Percentiles rank a stretch among this genome's conserved stretches.
These are phyloP conservation scores for Trichogramma evanescens DNA, from an alignment of 2,888 invertebrate species.

Conservation along the genomic window DNA sequence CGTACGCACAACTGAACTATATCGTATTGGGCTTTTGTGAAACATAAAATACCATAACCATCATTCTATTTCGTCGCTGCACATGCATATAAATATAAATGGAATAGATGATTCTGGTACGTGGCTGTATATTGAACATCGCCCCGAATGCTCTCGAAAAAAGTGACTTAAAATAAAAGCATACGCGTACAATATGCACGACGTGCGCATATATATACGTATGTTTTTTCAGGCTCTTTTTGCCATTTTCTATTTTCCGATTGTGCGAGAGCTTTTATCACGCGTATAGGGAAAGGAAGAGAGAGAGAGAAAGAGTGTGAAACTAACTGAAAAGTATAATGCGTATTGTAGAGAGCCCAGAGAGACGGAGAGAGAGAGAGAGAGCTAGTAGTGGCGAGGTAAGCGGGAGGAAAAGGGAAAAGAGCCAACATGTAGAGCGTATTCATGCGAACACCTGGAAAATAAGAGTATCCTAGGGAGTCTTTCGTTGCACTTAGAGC, in stretches of 20 bases:
- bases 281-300: neutral
- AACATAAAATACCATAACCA: constrained; percentile 17
- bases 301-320: neutral
- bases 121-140: too few relatives aligned
- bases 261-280: constrained; percentile 19
- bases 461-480: constrained; percentile 6
- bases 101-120: too few relatives aligned
- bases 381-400: too few relatives aligned
- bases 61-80: constrained; percentile 16
- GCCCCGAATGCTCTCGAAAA: too few relatives aligned
- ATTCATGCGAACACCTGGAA: neutral
- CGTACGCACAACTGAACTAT: neutral
- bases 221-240: constrained; percentile 3
- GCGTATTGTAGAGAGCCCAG: constrained; percentile 1
- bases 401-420: neutral
- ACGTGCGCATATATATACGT: too few relatives aligned
- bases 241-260: constrained; percentile 21
- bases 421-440: neutral
- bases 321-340: constrained; percentile 17
- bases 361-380: neutral
- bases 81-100: too few relatives aligned
- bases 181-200: too few relatives aligned
- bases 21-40: constrained; percentile 14
- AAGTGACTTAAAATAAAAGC: too few relatives aligned
- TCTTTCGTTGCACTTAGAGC: constrained; percentile 3